Evolutionary conservation across 2,797 vertebrate genomes (phyloP), one percentile per base, ranked within the genome.

Genomic region (Pseudochromis fuscus): DNA sequence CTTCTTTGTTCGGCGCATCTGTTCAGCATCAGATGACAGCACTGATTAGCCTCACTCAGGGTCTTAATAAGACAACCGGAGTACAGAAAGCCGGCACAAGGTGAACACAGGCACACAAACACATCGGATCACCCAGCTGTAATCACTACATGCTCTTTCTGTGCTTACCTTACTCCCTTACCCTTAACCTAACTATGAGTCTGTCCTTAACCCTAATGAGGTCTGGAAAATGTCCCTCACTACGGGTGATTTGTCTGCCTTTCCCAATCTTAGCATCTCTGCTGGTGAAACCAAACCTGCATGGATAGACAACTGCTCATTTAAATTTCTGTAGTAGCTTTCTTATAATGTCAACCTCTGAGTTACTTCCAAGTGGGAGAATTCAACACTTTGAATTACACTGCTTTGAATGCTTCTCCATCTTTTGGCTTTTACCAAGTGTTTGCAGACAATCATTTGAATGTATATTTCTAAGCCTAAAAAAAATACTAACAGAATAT

Each of bases 1-100:
- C 88, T 87, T 76, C 87, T 94, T 94, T 94, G 92, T 94, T 93
- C 85, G 18, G 61, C 77, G 83, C 92, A 92, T 93, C 93, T 94
- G 92, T 87, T 94, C 91, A 89, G 88, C 89, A 76, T 94, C 90
- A 91, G 84, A 92, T 89, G 93, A 93, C 93, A 93, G 82, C 85
- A 70, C 72, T 93, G 91, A 94, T 94, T 93, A 94, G 84, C 86
- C 83, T 94, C 92, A 93, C 85, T 89, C 89, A 86, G 89, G 89
- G 85, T 91, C 89, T 90, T 94, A 94, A 93, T 93, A 93, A 92
- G 92, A 93, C 90, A 90, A 88, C 79, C 31, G 37, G 75, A 85
- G 81, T 75, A 83, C 77, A 83, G 87, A 81, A 72, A 79, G 76
- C 72, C 74, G 24, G 71, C 77, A 76, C 87, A 79, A 84, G 82